Evolutionary conservation across 2,888 invertebrate species (phyloP).

Genomic region (Rugalucina vietnamica): DNA sequence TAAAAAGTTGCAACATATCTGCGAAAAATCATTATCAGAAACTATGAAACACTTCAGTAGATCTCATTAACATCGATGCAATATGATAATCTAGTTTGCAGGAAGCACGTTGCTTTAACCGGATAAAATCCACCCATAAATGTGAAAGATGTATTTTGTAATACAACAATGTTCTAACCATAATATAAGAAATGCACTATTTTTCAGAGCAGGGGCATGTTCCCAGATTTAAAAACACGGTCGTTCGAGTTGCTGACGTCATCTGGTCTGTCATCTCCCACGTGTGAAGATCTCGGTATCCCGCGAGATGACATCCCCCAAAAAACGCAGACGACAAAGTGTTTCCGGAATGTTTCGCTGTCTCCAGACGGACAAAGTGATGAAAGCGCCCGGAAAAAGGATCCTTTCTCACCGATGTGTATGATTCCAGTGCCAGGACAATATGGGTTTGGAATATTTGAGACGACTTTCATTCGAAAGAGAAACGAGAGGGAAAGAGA

Average conservation of each 20-base stretch:
- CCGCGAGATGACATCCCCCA: constrained; percentile 67
- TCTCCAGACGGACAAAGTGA: constrained; percentile 62
- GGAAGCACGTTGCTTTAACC: neutral
- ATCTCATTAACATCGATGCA: neutral
- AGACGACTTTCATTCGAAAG: constrained; percentile 80
- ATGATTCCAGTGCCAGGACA: constrained; percentile 80
- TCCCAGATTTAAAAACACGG: neutral
- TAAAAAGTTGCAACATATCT: neutral
- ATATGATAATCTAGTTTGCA: neutral
- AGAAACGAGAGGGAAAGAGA: constrained; percentile 83
- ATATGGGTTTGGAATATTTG: constrained; percentile 70
- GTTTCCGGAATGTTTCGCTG: constrained; percentile 63
- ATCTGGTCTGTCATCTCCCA: constrained; percentile 71
- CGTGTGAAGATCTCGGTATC: constrained; percentile 80
- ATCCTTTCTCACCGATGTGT: constrained; percentile 79
- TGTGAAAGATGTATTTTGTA: neutral
- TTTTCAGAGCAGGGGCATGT: neutral
- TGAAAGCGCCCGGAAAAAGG: constrained; percentile 53
- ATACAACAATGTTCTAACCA: neutral
- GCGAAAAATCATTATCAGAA: neutral
- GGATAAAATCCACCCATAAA: neutral
- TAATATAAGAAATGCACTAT: neutral
- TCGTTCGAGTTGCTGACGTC: constrained; percentile 39
- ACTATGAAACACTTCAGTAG: neutral
- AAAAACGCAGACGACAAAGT: constrained; percentile 27